Percentiles rank a stretch among this genome's conserved stretches.
Conservation (phyloP, 2,113 vertebrate species). For the Onychostruthus taczanowskii region DNA sequence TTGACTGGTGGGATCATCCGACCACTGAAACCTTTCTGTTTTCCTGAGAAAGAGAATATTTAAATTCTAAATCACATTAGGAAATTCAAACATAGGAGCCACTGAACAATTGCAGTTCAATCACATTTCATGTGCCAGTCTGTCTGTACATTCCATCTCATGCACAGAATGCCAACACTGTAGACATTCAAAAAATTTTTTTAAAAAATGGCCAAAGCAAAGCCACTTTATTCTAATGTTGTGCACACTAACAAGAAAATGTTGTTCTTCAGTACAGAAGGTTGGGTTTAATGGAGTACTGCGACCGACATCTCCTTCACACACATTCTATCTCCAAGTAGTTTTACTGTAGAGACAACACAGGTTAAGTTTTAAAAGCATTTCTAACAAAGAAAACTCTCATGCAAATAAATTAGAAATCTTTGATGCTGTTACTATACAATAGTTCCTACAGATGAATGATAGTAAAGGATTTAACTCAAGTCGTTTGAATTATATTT, state of each 20-base stretch:
- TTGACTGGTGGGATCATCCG: not conserved
- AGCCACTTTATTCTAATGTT: not conserved
- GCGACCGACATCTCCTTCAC: not conserved
- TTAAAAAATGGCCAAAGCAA: not conserved
- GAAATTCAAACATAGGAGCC: not conserved
- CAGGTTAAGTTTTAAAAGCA: not conserved
- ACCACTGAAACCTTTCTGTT: not conserved
- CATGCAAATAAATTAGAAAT: not conserved
- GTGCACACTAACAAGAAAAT: not conserved
- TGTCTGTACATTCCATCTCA: not conserved
- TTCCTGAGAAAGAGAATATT: not conserved
- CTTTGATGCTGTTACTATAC: not conserved
- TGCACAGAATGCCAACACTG: not conserved
- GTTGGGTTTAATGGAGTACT: not conserved
- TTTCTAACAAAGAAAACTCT: not conserved
- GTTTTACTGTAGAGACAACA: not conserved
- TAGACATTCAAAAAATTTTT: not conserved
- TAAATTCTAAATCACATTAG: not conserved
- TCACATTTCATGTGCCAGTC: not conserved
- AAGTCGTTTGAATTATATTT: conserved; percentile 11
- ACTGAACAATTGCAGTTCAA: not conserved
- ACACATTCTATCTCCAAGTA: not conserved
- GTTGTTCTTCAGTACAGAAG: not conserved
- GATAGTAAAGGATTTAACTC: conserved; percentile 21
- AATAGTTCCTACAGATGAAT: not conserved